Evolutionary conservation across 2,888 invertebrate genomes (phyloP).

Genomic region (Plusia festucae): DNA sequence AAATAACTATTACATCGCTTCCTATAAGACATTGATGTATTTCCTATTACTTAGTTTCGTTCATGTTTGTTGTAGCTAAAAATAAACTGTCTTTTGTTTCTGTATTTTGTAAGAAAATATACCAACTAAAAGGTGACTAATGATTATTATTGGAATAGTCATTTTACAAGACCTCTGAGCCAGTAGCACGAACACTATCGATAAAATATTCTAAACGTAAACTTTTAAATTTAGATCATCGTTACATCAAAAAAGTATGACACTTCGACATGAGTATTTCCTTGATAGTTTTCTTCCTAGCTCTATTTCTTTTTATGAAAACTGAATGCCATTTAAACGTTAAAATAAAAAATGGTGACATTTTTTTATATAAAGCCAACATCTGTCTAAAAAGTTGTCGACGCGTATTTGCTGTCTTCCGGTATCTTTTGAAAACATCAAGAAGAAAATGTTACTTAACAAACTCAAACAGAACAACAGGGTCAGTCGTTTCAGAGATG

Average conservation of each 20-base stretch:
- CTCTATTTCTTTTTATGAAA: too few species aligned
- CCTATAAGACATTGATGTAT: not conserved
- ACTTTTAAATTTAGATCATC: too few species aligned
- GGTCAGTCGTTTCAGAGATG: conserved; percentile 24
- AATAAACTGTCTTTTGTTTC: not conserved
- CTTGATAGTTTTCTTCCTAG: too few species aligned
- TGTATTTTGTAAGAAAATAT: not conserved
- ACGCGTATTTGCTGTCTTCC: conserved; percentile 9
- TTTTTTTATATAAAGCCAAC: not conserved
- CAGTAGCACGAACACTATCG: too few species aligned
- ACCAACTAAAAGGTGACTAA: too few species aligned
- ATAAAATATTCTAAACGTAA: too few species aligned
- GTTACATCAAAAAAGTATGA: too few species aligned
- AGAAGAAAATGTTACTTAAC: conserved; percentile 13
- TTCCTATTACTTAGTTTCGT: not conserved
- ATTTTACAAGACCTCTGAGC: not conserved
- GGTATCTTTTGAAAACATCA: conserved; percentile 14
- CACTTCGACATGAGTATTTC: too few species aligned
- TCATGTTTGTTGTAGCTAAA: not conserved
- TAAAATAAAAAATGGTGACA: not conserved
- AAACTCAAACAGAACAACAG: conserved; percentile 22
- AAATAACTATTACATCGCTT: not conserved
- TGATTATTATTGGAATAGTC: too few species aligned
- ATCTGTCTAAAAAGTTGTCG: conserved; percentile 2
- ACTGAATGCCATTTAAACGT: too few species aligned